phyloP scores from a whole-genome alignment of 1,140 invertebrate genomes.

The Stegodyphus dumicola region DNA sequence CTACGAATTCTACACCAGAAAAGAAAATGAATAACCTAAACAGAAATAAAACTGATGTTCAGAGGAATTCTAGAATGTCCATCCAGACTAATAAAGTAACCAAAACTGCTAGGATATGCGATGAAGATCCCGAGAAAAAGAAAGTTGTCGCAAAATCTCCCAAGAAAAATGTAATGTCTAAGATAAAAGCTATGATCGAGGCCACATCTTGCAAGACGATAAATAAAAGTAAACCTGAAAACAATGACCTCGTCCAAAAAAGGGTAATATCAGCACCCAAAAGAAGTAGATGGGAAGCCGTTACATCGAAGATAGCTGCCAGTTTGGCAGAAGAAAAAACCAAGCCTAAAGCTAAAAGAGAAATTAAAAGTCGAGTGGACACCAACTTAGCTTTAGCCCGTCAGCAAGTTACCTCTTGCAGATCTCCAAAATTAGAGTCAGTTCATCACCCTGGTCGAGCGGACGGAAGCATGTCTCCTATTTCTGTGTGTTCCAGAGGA shows the following conservation, averaged over 20 bases:
- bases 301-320: slow-evolving; percentile 68
- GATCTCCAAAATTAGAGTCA: slow-evolving; percentile 29
- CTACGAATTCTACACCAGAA: slow-evolving; percentile 7
- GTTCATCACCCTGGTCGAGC: not conserved
- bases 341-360: slow-evolving; percentile 66
- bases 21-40: not conserved
- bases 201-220: slow-evolving; percentile 46
- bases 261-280: slow-evolving; percentile 58
- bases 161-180: slow-evolving; percentile 63
- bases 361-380: slow-evolving; percentile 68
- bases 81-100: not conserved
- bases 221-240: not conserved
- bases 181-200: slow-evolving; percentile 64
- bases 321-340: slow-evolving; percentile 65
- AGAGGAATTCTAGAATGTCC: not conserved
- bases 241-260: not conserved
- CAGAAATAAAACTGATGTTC: not conserved
- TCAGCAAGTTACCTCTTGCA: slow-evolving; percentile 9
- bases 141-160: slow-evolving; percentile 34
- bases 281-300: slow-evolving; percentile 69
- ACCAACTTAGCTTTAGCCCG: slow-evolving; percentile 63
- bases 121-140: slow-evolving; percentile 8
- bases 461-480: slow-evolving; percentile 41
- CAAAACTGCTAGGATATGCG: slow-evolving; percentile 9
- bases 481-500: slow-evolving; percentile 38